Base-by-base conservation (phyloP, 2,888 invertebrate genomes). In the Chrysomela aeneicollis region DNA sequence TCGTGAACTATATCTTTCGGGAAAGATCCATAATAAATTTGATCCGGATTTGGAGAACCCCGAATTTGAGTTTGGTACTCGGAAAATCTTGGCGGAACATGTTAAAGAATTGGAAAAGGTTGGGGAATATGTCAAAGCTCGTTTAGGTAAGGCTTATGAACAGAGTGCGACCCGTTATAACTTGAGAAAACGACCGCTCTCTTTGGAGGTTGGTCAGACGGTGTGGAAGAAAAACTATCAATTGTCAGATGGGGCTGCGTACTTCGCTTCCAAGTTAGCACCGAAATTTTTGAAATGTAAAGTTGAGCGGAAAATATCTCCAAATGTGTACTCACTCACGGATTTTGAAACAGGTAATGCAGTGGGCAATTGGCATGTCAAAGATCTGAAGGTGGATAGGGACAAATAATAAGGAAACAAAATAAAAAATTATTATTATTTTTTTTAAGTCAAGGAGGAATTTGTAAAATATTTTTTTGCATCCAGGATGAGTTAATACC, bases 181-280 rank as follows among this genome's bases (percentile, higher is more conserved):
- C 30, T 64, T 64, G 26, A 35, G 51, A 15, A 49, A 55, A 49
- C 26, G 64, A n/a, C 62, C 51, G 0, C 0, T 64, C 1, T n/a
- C 12, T 1, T 57, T 64, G 30, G 8, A 21, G 1, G n/a, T 51
- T 10, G 64, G 30, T 37, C 65, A 61, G 15, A 37, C 46, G 8
- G 61, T 66, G 4, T 66, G 66, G 66, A 63, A 59, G 35, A 37
- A 51, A 35, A 66, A 66, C 49, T 55, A 63, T 26, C 30, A 47
- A 0, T 53, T 71, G 1, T 71, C 73, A 9, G 62, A 57, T n/a
- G 68, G 63, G 4, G 54, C 64, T 1, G 47, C 66, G 26, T 49
- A 63, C 17, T 49, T 66, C 12, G 32, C 69, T 0, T 49, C 68
- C 0, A 73, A 74, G 32, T 61, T 73, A n/a, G 66, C 67, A 0